phyloP scores from a whole-genome alignment of 2,113 vertebrate species.

The Puntigrus tetrazona region DNA sequence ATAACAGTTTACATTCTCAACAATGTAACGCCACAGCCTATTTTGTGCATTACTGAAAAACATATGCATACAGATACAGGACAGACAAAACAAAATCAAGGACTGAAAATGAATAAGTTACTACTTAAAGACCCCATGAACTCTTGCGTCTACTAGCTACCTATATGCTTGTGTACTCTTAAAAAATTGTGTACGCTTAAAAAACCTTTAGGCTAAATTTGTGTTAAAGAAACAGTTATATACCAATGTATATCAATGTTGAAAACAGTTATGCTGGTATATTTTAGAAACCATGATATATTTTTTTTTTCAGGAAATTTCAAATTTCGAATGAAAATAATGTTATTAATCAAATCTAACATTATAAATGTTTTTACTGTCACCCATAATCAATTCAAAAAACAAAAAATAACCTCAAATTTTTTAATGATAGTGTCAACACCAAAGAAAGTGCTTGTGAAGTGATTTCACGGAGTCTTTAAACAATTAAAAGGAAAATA shows the following conservation, averaged over 20 bases:
- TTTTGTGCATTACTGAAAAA: constrained; percentile 30
- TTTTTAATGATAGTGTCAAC: not conserved
- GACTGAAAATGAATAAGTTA: not conserved
- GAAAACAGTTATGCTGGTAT: not conserved
- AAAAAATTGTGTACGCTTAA: not conserved
- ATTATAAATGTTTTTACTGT: not conserved
- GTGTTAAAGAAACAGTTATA: too few species aligned
- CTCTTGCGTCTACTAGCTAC: not conserved
- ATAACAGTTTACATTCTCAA: constrained; percentile 14
- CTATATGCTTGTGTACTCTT: not conserved
- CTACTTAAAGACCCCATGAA: constrained; percentile 17
- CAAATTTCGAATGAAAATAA: not conserved
- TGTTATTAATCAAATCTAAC: not conserved
- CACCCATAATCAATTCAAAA: not conserved
- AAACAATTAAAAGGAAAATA: not conserved
- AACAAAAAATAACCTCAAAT: not conserved
- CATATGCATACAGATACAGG: constrained; percentile 6
- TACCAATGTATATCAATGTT: not conserved
- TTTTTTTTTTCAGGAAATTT: not conserved
- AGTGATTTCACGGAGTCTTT: constrained; percentile 16
- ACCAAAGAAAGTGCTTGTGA: not conserved
- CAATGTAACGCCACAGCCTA: constrained; percentile 17
- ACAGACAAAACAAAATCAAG: constrained; percentile 35
- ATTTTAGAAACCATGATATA: not conserved
- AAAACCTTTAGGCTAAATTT: not conserved